These are phyloP conservation scores for Parnassius mnemosyne DNA, from an alignment of 2,888 invertebrate species.

Conservation along the genomic window DNA sequence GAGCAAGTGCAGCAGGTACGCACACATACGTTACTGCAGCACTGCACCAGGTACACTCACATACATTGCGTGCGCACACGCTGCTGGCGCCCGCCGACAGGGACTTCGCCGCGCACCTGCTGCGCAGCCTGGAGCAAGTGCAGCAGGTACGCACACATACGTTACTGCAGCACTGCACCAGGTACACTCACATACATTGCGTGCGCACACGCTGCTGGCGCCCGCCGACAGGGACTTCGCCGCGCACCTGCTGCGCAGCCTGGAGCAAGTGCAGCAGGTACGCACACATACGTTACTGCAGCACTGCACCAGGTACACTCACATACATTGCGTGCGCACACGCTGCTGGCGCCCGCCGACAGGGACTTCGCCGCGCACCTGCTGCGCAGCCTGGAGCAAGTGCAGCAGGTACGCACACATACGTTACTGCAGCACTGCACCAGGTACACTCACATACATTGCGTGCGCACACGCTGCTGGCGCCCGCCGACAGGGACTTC, in stretches of 20 bases:
- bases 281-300: constrained; percentile 85
- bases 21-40: constrained; percentile 85
- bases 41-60: background rate
- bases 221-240: constrained; percentile 97
- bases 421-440: constrained; percentile 85
- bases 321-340: background rate
- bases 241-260: constrained; percentile 94
- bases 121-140: too few relatives aligned
- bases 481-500: too few relatives aligned
- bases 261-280: constrained; percentile 93
- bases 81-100: too few relatives aligned
- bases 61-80: background rate
- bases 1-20: constrained; percentile 91
- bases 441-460: background rate
- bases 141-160: too few relatives aligned
- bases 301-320: constrained; percentile 1
- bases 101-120: too few relatives aligned
- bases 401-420: constrained; percentile 73
- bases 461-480: background rate
- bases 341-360: too few relatives aligned
- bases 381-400: constrained; percentile 89
- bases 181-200: constrained; percentile 28
- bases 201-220: constrained; percentile 82
- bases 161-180: background rate
- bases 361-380: too few relatives aligned